Evolutionary conservation across 2,888 invertebrate genomes (phyloP).

Genomic region (Tetranychus truncatus): DNA sequence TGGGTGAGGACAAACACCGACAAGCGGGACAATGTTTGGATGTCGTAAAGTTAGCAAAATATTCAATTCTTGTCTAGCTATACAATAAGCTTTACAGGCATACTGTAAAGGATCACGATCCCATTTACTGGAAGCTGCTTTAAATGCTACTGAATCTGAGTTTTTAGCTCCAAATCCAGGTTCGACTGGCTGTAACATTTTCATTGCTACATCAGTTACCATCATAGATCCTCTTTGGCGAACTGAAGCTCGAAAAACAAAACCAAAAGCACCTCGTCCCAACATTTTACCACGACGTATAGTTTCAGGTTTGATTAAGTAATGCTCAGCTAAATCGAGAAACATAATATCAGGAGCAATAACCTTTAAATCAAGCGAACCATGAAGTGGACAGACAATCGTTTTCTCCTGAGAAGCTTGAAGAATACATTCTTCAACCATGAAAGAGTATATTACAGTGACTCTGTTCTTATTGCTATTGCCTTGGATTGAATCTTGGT

Average conservation of each 20-base stretch:
- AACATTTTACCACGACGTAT: slow-evolving; percentile 49
- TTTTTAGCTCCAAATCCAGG: slow-evolving; percentile 52
- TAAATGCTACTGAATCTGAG: slow-evolving; percentile 45
- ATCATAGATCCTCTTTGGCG: slow-evolving; percentile 6
- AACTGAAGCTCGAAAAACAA: slow-evolving; percentile 60
- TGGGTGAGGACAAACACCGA: slow-evolving; percentile 74
- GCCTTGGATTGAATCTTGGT: not conserved
- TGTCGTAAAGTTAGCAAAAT: slow-evolving; percentile 68
- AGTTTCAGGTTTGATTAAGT: slow-evolving; percentile 61
- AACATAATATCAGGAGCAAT: slow-evolving; percentile 89
- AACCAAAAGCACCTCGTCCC: slow-evolving; percentile 94
- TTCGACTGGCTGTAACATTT: slow-evolving; percentile 83
- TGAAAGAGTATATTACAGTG: slow-evolving; percentile 50
- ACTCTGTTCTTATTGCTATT: not conserved
- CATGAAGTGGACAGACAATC: slow-evolving; percentile 61
- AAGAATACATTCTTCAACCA: slow-evolving; percentile 87
- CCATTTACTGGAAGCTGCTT: slow-evolving; percentile 68
- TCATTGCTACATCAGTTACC: slow-evolving; percentile 60
- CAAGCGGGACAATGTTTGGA: slow-evolving; percentile 72
- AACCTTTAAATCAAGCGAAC: slow-evolving; percentile 49
- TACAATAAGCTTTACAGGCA: slow-evolving; percentile 88
- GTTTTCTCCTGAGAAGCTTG: slow-evolving; percentile 47
- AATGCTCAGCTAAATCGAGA: slow-evolving; percentile 62
- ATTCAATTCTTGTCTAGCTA: slow-evolving; percentile 78
- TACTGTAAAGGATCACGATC: slow-evolving; percentile 75